Conservation (phyloP, 1,140 invertebrate species). For the Chrysoperla carnea region DNA sequence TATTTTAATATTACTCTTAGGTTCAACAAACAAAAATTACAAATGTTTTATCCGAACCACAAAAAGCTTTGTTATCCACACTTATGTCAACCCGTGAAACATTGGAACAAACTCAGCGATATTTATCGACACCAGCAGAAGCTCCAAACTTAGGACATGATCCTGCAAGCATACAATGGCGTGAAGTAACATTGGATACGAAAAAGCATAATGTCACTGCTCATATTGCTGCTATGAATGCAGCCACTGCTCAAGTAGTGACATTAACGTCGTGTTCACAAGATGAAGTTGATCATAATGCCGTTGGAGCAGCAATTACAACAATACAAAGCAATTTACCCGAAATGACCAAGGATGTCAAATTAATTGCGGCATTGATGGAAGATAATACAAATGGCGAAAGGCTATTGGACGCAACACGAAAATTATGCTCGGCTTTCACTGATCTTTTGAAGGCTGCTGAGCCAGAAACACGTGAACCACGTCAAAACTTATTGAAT, state of each 20-base stretch:
- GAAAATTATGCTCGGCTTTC: constrained; percentile 84
- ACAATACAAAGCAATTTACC: constrained; percentile 93
- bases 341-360: constrained; percentile 87
- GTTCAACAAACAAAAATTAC: constrained; percentile 75
- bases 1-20: constrained; percentile 22
- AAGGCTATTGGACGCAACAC: constrained; percentile 76
- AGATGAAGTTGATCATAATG: constrained; percentile 82
- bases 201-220: constrained; percentile 92
- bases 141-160: constrained; percentile 72
- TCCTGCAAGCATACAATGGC: constrained; percentile 77
- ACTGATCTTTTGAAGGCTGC: constrained; percentile 86
- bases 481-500: constrained; percentile 79
- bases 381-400: constrained; percentile 67
- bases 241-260: constrained; percentile 94
- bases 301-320: constrained; percentile 89
- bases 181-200: constrained; percentile 82
- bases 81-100: constrained; percentile 74
- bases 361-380: constrained; percentile 89
- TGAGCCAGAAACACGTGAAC: constrained; percentile 84
- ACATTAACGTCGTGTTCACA: constrained; percentile 72
- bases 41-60: constrained; percentile 70
- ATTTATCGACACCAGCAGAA: constrained; percentile 52
- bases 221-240: constrained; percentile 97
- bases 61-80: constrained; percentile 77
- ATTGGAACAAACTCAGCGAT: constrained; percentile 69